phyloP scores from a whole-genome alignment of 2,797 vertebrate genomes.

The Crax fasciolata region DNA sequence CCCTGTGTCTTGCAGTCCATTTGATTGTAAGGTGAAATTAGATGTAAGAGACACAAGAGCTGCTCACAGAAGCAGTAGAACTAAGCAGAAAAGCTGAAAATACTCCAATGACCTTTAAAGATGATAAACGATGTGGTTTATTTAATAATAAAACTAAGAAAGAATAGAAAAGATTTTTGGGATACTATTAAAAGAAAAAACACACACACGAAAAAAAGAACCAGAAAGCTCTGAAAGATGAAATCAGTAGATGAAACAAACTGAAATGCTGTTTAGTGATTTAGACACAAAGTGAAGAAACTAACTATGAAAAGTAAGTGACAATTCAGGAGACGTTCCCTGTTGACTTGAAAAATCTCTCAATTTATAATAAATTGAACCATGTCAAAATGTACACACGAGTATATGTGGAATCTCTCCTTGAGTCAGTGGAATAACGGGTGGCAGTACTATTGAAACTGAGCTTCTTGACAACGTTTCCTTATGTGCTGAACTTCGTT shows the following conservation, averaged over 20 bases:
- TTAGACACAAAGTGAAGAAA: not conserved
- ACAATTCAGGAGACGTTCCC: not conserved
- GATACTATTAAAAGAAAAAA: not conserved
- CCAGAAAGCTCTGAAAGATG: not conserved
- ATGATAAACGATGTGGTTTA: not conserved
- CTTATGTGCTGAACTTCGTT: not conserved
- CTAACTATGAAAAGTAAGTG: not conserved
- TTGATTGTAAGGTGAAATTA: not conserved
- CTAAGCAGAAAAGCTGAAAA: not conserved
- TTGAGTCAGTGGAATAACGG: not conserved
- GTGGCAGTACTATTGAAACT: not conserved
- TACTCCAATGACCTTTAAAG: not conserved
- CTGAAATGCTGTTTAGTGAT: not conserved
- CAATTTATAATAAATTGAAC: not conserved
- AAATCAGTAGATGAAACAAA: not conserved
- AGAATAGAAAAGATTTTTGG: not conserved
- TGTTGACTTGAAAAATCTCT: not conserved
- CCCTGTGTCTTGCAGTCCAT: accelerated
- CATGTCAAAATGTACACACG: not conserved
- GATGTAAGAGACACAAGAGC: accelerated
- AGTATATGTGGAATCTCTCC: not conserved
- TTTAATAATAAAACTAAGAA: not conserved
- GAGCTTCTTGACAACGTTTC: not conserved
- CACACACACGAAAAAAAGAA: not conserved
- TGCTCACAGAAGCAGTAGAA: not conserved